phyloP scores from a whole-genome alignment of 2,888 invertebrate genomes.

The Pyrocoelia pectoralis region DNA sequence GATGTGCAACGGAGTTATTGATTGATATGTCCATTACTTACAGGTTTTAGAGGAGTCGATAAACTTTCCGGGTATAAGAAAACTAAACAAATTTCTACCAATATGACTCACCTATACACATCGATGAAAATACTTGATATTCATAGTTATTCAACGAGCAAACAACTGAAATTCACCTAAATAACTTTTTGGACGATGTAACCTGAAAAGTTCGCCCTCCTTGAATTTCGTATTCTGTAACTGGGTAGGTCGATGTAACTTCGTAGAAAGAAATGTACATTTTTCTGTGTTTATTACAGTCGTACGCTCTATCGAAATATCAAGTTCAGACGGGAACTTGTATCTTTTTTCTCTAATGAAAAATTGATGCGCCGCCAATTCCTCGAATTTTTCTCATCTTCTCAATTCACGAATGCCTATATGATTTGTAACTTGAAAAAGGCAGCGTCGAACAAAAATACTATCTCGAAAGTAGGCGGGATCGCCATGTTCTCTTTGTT shows the following conservation, averaged over 20 bases:
- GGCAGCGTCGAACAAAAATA: slow-evolving; percentile 12
- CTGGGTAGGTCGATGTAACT: slow-evolving; percentile 11
- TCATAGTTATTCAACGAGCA: slow-evolving; percentile 11
- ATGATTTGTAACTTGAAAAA: slow-evolving; percentile 29
- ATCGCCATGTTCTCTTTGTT: neutral
- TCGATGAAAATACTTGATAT: slow-evolving; percentile 15
- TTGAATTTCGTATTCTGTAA: slow-evolving; percentile 22
- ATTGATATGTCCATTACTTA: slow-evolving; percentile 30
- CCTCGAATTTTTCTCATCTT: slow-evolving; percentile 25
- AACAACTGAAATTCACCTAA: slow-evolving; percentile 10
- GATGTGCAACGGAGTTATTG: slow-evolving; percentile 14
- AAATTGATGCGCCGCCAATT: slow-evolving; percentile 33
- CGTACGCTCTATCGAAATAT: slow-evolving; percentile 26
- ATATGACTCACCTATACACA: neutral
- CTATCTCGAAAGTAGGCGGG: neutral
- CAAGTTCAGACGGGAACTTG: slow-evolving; percentile 23
- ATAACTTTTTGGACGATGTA: slow-evolving; percentile 10
- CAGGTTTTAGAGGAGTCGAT: slow-evolving; percentile 12
- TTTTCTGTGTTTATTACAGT: slow-evolving; percentile 29
- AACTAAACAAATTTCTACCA: slow-evolving; percentile 15
- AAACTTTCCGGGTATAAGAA: slow-evolving; percentile 20
- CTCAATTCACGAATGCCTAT: slow-evolving; percentile 18
- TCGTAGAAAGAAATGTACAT: slow-evolving; percentile 24
- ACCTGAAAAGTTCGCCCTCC: neutral
- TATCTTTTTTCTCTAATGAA: slow-evolving; percentile 30